Evolutionary conservation across 2,888 invertebrate genomes (phyloP), one percentile per base, ranked within the genome.

Genomic region (Laothoe populi): DNA sequence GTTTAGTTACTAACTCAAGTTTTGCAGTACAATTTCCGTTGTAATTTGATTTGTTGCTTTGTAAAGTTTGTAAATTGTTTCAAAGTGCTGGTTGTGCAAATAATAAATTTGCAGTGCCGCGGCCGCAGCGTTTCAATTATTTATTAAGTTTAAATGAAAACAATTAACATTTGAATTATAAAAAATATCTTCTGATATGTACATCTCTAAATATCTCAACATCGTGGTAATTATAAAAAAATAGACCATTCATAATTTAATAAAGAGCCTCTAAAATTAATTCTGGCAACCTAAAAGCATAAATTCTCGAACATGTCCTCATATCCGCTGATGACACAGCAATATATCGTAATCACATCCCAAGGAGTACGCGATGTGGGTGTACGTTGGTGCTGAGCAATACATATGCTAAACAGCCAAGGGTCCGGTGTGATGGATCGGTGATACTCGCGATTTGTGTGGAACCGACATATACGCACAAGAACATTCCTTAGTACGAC

Each of bases 391-490:
- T 76, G 78, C 73, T 66, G 84, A 79, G 84, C 80, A 78, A 84
- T 88, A 79, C 84, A 80, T 87, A 89, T 88, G 89, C 82, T 81
- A 88, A 89, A 67, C 76, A 77, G 78, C 69, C 63, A 49, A 73
- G 83, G 81, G 79, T 73, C 73, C 76, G 66, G 64, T 67, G 73
- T 79, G 84, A 85, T 79, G 75, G 81, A 84, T 83, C 77, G 73
- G 66, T 70, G 71, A 67, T 70, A 70, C 69, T 69, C 70, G 76
- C 68, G 75, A 81, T 79, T 79, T 78, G 73, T 72, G 69, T 64
- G 67, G 67, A 62, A 66, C 64, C 68, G 67, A 65, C 70, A 67
- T 64, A 68, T 67, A 70, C 66, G 66, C 69, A 66, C 67, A 72
- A 73, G 64, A 66, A 61, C 65, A 64, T 64, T 63, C 70, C 49